A percentile compares a stretch with the other conserved stretches of the same genome.
phyloP scores from a whole-genome alignment of 2,888 invertebrate species.

The Oegoconia quadripuncta region DNA sequence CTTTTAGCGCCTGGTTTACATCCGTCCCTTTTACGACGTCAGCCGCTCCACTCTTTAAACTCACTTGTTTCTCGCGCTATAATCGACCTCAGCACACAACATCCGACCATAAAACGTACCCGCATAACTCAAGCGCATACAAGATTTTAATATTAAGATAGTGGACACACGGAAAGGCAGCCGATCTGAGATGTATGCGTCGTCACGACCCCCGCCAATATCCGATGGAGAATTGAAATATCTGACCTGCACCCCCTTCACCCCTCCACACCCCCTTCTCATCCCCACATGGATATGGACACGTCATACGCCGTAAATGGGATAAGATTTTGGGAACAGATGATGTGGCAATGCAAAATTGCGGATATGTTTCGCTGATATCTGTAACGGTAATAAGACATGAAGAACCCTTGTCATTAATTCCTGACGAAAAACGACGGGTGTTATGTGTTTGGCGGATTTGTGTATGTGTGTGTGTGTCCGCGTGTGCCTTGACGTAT shows the following conservation, averaged over 20 bases:
- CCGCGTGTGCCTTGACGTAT: too few relatives aligned
- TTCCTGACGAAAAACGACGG: too few relatives aligned
- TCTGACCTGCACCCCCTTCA: slow-evolving; percentile 55
- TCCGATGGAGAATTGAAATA: slow-evolving; percentile 77
- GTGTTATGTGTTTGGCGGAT: too few relatives aligned
- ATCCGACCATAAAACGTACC: slow-evolving; percentile 37
- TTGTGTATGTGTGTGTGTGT: too few relatives aligned
- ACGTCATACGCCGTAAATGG: slow-evolving; percentile 14
- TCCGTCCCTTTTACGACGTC: too few relatives aligned
- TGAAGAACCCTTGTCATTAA: too few relatives aligned
- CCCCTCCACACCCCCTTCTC: slow-evolving; percentile 14
- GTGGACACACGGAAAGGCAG: slow-evolving; percentile 38
- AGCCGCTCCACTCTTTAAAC: background rate
- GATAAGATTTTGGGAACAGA: slow-evolving; percentile 18
- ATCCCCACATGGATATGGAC: slow-evolving; percentile 4
- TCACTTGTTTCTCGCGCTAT: background rate
- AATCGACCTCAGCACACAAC: slow-evolving; percentile 1
- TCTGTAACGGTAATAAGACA: too few relatives aligned
- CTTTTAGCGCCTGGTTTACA: too few relatives aligned
- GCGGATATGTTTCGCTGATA: too few relatives aligned
- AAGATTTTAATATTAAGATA: slow-evolving; percentile 73
- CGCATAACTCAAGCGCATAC: slow-evolving; percentile 50
- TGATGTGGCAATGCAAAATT: too few relatives aligned
- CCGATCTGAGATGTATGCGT: slow-evolving; percentile 69
- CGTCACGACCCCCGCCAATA: slow-evolving; percentile 72